Conservation (phyloP, 2,797 vertebrate species). For the Argentina silus region DNA sequence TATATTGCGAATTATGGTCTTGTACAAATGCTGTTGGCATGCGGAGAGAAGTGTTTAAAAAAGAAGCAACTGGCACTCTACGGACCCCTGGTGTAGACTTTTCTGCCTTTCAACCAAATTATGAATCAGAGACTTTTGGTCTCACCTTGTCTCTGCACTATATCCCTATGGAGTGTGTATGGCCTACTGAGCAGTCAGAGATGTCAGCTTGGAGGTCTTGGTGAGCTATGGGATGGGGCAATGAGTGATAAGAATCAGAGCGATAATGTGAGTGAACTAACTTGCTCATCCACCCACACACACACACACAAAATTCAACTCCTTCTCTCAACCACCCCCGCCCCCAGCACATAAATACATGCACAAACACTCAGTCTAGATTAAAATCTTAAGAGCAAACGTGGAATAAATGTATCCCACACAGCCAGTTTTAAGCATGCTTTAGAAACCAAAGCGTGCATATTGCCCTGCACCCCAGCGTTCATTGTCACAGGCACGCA, state of each 20-base stretch:
- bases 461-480: constrained; percentile 22
- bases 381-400: constrained; percentile 11
- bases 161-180: not conserved
- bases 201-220: constrained; percentile 1
- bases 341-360: not conserved
- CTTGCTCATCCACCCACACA: constrained; percentile 8
- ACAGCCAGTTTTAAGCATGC: constrained; percentile 4
- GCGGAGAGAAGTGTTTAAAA: not conserved
- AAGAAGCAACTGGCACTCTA: not conserved
- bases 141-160: not conserved
- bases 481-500: constrained; percentile 9
- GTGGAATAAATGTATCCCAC: constrained; percentile 28
- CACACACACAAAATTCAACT: constrained; percentile 13
- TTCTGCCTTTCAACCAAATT: no score
- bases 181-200: not conserved
- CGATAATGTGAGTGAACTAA: not conserved
- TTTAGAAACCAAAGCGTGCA: constrained; percentile 23
- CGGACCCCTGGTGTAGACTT: not conserved
- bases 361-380: constrained; percentile 9
- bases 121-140: not conserved
- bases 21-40: no score
- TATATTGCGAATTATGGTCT: no score
- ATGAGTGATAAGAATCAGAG: not conserved
- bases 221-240: constrained; percentile 13
- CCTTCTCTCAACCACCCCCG: not conserved